Evolutionary conservation across 2,888 invertebrate species (phyloP), one percentile per base, ranked within the genome.

Genomic region (Brenthis ino): DNA sequence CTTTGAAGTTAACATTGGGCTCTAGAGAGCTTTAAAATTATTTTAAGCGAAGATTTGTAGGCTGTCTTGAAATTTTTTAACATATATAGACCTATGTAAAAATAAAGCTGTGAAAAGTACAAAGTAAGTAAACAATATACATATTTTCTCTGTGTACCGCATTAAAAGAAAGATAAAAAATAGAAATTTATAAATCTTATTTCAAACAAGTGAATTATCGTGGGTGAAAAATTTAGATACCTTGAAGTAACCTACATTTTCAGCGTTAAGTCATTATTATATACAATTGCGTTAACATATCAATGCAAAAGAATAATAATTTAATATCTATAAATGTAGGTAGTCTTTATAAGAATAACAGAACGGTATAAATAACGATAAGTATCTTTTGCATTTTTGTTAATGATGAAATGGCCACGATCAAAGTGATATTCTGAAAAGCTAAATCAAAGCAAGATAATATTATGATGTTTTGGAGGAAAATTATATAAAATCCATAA

Each of bases 1-100:
- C 74, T 75, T 71, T 70, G 65, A 75, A 77, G 75, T 76, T 76
- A 74, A 72, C 74, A 76, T 76, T 77, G 65, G 74, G 71, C 75
- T 76, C 71, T 65, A 68, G 74, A 68, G 74, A 75, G 67, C 69
- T 71, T 73, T 76, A 72, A 73, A 77, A 72, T 71, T 71, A 74
- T 76, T 76, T 74, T 57, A 71, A 68, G 56, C 57, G 37, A 67
- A 60, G 57, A 65, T 65, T 64, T 61, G 43, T 24, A 53, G 37
- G 33, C 8, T 33, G 55, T 48, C 33, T 67, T 37, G 54, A 48
- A 60, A 55, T 55, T 48, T 48, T 54, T 12, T 43, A 28, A 56
- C 48, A 64, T 56, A 2, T 50, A 13, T 1, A 37, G 33, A 6
- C 6, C 5, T 16, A 57, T 8, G 51, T 37, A 8, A 47, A 2